Evolutionary conservation across 2,888 invertebrate species (phyloP).

Genomic region (Macaria notata): DNA sequence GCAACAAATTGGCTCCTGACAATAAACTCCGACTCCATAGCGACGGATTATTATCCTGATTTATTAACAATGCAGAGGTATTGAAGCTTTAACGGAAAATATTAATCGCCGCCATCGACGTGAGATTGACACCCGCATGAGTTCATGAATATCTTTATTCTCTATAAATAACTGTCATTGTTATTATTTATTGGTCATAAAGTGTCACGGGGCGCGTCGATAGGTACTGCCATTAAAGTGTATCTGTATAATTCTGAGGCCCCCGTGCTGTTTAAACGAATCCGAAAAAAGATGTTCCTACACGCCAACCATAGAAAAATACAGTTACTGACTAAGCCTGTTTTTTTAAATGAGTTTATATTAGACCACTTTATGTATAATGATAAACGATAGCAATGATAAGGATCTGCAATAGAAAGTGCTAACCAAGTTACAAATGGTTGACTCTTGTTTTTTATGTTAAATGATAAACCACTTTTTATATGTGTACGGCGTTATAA

Average conservation of each 20-base stretch:
- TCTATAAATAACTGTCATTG: conserved; percentile 57
- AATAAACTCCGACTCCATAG: conserved; percentile 3
- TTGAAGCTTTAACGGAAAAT: conserved; percentile 35
- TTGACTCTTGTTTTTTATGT: no score
- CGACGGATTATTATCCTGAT: conserved; percentile 16
- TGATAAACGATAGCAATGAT: no score
- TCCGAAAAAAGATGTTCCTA: background rate
- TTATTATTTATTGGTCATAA: conserved; percentile 66
- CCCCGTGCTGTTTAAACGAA: conserved; percentile 48
- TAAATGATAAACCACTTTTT: no score
- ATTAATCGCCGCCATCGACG: conserved; percentile 42
- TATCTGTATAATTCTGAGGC: conserved; percentile 64
- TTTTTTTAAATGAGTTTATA: no score
- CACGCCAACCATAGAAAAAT: no score
- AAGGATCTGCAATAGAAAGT: no score
- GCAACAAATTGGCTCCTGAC: conserved; percentile 3
- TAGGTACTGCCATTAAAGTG: conserved; percentile 57
- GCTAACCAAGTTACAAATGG: no score
- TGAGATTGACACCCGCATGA: conserved; percentile 55
- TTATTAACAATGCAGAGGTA: conserved; percentile 33
- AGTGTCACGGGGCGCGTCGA: conserved; percentile 57
- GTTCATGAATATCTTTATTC: conserved; percentile 57
- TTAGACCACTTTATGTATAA: no score
- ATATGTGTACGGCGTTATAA: no score
- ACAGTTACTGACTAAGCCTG: no score